Evolutionary conservation across 2,888 invertebrate species (phyloP).

Genomic region (Beris morrisii): DNA sequence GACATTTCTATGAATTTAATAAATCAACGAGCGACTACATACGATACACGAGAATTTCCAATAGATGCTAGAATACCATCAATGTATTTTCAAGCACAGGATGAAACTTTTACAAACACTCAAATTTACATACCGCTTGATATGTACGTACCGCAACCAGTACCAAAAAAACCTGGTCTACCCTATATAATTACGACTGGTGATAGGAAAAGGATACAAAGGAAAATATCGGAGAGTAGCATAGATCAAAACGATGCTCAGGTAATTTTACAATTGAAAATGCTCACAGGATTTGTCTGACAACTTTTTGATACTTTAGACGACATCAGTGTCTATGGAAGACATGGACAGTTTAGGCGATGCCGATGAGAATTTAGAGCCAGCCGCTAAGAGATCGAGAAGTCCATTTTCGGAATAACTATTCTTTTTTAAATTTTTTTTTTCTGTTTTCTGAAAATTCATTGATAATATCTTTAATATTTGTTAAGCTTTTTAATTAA

Average conservation of each 20-base stretch:
- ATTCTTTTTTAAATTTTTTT: constrained; percentile 13
- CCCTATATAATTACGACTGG: background rate
- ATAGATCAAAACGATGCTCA: constrained; percentile 42
- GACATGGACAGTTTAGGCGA: constrained; percentile 34
- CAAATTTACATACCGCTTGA: constrained; percentile 81
- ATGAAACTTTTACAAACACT: constrained; percentile 71
- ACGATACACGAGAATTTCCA: constrained; percentile 88
- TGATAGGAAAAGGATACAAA: constrained; percentile 24
- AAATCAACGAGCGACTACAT: constrained; percentile 81
- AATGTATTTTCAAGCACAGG: constrained; percentile 84
- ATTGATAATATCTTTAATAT: constrained; percentile 23
- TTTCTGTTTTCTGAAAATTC: constrained; percentile 22
- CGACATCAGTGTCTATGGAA: constrained; percentile 34
- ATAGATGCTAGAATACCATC: constrained; percentile 83
- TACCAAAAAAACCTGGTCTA: constrained; percentile 26
- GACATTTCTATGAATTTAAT: constrained; percentile 92
- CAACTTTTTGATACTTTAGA: constrained; percentile 9
- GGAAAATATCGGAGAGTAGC: constrained; percentile 34
- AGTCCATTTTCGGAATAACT: constrained; percentile 34
- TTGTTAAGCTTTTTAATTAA: constrained; percentile 22
- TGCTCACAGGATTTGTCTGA: no score
- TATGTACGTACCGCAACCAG: constrained; percentile 42
- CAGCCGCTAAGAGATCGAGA: constrained; percentile 36
- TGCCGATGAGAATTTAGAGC: constrained; percentile 40
- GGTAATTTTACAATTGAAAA: constrained; percentile 31